These are phyloP conservation scores for Jacana jacana DNA, from an alignment of 2,113 vertebrate species.

Conservation along the genomic window DNA sequence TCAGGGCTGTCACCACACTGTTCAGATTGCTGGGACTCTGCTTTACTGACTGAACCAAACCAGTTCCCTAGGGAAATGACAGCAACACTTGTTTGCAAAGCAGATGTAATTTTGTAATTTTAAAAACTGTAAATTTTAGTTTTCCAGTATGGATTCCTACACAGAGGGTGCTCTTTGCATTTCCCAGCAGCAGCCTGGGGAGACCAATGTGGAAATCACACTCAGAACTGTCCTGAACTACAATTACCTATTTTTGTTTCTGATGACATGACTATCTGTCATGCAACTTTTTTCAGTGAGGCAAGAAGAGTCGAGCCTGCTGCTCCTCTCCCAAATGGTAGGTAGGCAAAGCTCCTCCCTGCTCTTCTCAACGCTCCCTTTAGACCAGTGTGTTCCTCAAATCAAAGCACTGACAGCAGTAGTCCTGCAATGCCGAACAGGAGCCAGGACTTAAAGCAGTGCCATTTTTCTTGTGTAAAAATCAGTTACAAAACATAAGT, in stretches of 20 bases:
- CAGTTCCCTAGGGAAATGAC: neutral
- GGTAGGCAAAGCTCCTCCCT: neutral
- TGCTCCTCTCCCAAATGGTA: neutral
- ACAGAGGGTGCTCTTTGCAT: neutral
- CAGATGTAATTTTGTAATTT: neutral
- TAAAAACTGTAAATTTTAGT: neutral
- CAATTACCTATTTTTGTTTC: constrained; percentile 19
- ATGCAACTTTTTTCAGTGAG: neutral
- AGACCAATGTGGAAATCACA: neutral
- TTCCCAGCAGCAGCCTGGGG: neutral
- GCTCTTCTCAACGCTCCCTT: neutral
- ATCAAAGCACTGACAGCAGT: neutral
- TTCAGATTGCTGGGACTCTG: neutral
- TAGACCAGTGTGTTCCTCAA: neutral
- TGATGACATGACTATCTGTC: constrained; percentile 33
- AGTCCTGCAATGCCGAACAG: neutral
- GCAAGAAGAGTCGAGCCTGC: neutral
- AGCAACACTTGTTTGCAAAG: neutral
- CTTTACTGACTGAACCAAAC: neutral
- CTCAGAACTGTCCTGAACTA: neutral
- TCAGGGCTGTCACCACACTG: neutral
- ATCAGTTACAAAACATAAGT: neutral
- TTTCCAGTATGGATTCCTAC: neutral
- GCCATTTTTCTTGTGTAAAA: neutral
- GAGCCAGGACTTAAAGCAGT: neutral